Evolutionary conservation across 2,888 invertebrate species (phyloP), one percentile per base, ranked within the genome.

Genomic region (Eupithecia centaureata): DNA sequence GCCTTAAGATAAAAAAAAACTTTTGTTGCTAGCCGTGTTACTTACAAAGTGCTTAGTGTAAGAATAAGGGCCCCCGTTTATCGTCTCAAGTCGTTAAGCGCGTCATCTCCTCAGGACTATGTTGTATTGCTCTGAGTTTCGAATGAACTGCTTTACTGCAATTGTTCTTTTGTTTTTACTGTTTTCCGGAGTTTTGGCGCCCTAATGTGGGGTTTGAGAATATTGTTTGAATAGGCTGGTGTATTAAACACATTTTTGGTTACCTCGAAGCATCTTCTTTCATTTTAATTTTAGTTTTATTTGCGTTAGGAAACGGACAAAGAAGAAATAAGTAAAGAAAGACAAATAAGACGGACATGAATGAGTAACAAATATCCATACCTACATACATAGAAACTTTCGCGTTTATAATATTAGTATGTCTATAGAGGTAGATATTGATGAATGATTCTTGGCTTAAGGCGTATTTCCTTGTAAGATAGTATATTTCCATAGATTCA

Each of bases 41-140:
- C 22, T 47, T 47, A 10, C 42, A 0, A 18, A 18, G 42, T 42
- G 42, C 18, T 47, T 10, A 7, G 25, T 27, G 52, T 52, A 27
- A 27, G 30, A 56, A 56, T 56, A 56, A 56, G 54, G 10, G 2
- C 8, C n/a, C 54, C 30, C 5, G 67, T 61, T 64, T 60, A 63
- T 59, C 59, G 65, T 67, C 67, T 56, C 62, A 52, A 56, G 51
- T 67, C 65, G 72, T 74, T 71, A 72, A 73, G 67, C 52, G 60
- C 67, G 68, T 68, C 68, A 72, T 75, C 63, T 72, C 67, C 67
- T 38, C 70, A 65, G 74, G 72, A 76, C 70, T 72, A 67, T 64
- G 71, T 72, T 66, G 65, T 70, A 67, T 67, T 67, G 67, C 63
- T 69, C 62, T 61, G 60, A 73, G 62, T 68, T 73, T 61, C 56